These are phyloP conservation scores for Heteronetta atricapilla DNA, from an alignment of 2,113 vertebrate genomes.

Conservation along the genomic window DNA sequence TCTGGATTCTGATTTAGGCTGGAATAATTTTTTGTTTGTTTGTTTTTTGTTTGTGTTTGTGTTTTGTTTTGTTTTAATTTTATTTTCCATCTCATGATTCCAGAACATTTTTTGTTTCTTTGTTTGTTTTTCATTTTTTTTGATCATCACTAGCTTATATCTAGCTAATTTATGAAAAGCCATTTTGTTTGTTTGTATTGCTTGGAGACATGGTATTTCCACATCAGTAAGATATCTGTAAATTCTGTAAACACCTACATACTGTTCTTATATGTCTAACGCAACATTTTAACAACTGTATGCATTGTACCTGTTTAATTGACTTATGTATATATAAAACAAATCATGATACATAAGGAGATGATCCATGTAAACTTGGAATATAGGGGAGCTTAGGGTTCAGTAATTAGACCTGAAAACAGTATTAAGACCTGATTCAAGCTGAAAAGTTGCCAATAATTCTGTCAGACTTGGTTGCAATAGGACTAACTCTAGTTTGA, in stretches of 20 bases:
- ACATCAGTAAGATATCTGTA: not conserved
- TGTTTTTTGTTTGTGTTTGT: too few relatives aligned
- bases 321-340: not conserved
- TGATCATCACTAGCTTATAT: not conserved
- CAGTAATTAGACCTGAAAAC: not conserved
- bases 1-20: too few relatives aligned
- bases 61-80: not conserved
- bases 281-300: not conserved
- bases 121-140: not conserved
- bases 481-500: not conserved
- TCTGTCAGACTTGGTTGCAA: not conserved
- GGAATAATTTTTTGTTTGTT: too few relatives aligned
- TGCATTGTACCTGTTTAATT: not conserved
- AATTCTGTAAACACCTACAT: not conserved
- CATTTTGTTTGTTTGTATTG: not conserved
- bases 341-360: not conserved
- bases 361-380: not conserved
- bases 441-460: not conserved
- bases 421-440: not conserved
- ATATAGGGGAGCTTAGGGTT: not conserved
- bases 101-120: not conserved
- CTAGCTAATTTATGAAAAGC: not conserved
- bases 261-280: not conserved
- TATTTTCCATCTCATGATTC: not conserved
- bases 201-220: not conserved